These are phyloP conservation scores for Tipula unca DNA, from an alignment of 2,888 invertebrate genomes.

Conservation along the genomic window DNA sequence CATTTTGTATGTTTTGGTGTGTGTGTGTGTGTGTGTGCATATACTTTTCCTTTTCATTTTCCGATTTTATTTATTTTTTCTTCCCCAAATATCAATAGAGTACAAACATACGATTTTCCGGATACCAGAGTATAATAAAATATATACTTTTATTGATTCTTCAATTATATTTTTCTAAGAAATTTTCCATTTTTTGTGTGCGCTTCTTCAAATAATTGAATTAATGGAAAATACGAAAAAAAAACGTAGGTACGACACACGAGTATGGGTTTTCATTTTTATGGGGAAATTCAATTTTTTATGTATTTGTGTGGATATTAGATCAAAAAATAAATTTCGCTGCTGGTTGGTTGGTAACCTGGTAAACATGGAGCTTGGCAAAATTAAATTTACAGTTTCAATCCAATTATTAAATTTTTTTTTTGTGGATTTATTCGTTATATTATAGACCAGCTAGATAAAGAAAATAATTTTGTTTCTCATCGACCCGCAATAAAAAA, in stretches of 20 bases:
- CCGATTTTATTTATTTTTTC: not conserved
- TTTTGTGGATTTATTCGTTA: not conserved
- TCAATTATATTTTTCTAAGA: not conserved
- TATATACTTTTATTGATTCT: not conserved
- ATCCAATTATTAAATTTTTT: not conserved
- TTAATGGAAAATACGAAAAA: not conserved
- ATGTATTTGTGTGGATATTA: not conserved
- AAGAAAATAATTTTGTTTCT: not conserved
- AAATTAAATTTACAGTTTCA: not conserved
- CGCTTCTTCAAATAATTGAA: not conserved
- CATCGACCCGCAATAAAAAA: not conserved
- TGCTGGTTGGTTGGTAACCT: not conserved
- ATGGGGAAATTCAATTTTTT: not conserved
- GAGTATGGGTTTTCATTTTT: not conserved
- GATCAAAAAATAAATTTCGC: not conserved
- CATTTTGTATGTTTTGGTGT: not conserved
- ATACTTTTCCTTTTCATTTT: not conserved
- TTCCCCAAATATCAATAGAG: not conserved
- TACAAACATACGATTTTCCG: not conserved
- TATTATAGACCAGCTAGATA: not conserved
- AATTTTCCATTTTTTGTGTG: not conserved
- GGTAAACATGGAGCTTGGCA: not conserved
- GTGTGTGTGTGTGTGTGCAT: not conserved
- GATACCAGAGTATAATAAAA: not conserved
- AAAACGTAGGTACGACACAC: too few species aligned